Conservation (phyloP, 2,113 vertebrate species). For the Oenanthe melanoleuca region DNA sequence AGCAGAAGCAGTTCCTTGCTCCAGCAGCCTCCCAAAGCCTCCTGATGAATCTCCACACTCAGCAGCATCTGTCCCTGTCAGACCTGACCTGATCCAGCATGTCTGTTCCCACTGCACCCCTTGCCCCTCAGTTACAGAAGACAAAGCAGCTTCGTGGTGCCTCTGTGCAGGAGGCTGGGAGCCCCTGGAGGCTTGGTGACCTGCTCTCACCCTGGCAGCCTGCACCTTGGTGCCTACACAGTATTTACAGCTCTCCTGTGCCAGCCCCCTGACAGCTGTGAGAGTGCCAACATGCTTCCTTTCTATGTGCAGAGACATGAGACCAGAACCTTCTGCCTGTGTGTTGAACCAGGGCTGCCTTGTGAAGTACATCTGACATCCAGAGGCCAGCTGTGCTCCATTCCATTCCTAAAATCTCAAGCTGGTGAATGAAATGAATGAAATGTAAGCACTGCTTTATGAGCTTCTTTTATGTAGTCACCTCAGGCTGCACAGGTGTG, state of each 20-base stretch:
- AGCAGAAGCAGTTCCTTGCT: neutral
- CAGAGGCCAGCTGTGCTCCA: conserved; percentile 58
- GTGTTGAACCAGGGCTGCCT: conserved; percentile 30
- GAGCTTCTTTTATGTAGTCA: conserved; percentile 56
- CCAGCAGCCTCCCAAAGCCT: fast-evolving
- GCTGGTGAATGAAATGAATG: conserved; percentile 42
- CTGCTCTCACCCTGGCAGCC: conserved; percentile 48
- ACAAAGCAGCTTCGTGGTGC: neutral
- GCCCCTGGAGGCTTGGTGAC: conserved; percentile 29
- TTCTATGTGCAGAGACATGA: conserved; percentile 36
- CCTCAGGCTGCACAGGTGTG: conserved; percentile 67
- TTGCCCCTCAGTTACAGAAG: neutral
- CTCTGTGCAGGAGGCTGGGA: neutral
- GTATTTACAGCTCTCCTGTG: conserved; percentile 41
- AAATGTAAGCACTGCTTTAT: conserved; percentile 26
- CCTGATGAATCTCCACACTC: neutral
- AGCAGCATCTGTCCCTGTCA: neutral
- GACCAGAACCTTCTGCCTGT: conserved; percentile 29
- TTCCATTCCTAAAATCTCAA: conserved; percentile 27
- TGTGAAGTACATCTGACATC: conserved; percentile 20
- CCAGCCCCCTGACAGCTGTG: conserved; percentile 56
- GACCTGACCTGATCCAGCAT: neutral
- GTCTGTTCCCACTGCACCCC: neutral
- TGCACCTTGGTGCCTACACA: conserved; percentile 43
- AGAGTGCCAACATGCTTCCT: conserved; percentile 41